Percentiles rank a stretch among this genome's conserved stretches.
Evolutionary conservation across 2,113 vertebrate species (phyloP).

Genomic region (Vulpes vulpes): DNA sequence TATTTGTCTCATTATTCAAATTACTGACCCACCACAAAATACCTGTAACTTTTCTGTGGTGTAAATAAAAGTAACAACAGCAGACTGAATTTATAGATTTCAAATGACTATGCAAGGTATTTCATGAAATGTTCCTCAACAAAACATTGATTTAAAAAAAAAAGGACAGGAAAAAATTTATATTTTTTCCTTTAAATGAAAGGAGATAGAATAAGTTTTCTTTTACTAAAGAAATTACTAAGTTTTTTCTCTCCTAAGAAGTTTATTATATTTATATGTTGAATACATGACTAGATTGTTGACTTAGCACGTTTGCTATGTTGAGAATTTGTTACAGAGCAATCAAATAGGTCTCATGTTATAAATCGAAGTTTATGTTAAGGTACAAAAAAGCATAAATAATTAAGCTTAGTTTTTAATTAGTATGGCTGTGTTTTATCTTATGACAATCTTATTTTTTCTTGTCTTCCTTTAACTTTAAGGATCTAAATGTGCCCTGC

Average conservation of each 20-base stretch:
- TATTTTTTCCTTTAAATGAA: not conserved
- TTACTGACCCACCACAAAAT: not conserved
- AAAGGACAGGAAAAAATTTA: not conserved
- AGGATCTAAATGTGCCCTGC: not conserved
- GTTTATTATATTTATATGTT: not conserved
- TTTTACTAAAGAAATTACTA: not conserved
- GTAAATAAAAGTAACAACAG: not conserved
- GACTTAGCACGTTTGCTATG: not conserved
- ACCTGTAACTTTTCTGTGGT: not conserved
- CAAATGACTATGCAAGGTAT: not conserved
- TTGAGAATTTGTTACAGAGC: not conserved
- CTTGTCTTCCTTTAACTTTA: not conserved
- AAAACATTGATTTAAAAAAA: not conserved
- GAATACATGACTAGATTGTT: not conserved
- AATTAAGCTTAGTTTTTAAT: not conserved
- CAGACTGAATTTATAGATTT: not conserved
- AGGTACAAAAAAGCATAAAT: not conserved
- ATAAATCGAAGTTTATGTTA: not conserved
- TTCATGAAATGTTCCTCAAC: not conserved
- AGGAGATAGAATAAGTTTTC: not conserved
- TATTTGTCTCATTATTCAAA: constrained; percentile 1
- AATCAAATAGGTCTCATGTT: not conserved
- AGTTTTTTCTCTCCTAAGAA: not conserved
- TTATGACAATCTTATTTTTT: not conserved
- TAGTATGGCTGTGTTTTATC: not conserved